Percentiles rank a stretch among this genome's conserved stretches.
Conservation (phyloP, 2,113 vertebrate species). For the Callipepla squamata region DNA sequence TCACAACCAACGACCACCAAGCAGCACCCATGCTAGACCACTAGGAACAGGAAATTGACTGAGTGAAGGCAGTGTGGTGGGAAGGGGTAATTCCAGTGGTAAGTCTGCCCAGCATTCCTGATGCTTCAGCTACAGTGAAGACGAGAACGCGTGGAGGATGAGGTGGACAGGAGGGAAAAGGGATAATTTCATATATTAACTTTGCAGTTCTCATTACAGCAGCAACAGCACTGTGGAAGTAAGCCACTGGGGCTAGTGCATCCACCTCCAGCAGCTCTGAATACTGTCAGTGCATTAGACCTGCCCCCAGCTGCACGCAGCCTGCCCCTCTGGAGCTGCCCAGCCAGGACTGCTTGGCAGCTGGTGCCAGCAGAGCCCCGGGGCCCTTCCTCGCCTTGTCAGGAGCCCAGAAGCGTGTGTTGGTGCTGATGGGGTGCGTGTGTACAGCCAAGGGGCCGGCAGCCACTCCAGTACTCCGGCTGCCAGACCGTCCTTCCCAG, state of each 20-base stretch:
- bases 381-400: neutral
- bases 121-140: neutral
- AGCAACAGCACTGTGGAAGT: slow-evolving; percentile 59
- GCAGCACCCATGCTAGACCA: slow-evolving; percentile 38
- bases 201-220: slow-evolving; percentile 61
- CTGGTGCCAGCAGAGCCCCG: neutral
- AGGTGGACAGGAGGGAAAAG: neutral
- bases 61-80: neutral
- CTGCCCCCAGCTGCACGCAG: neutral
- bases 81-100: slow-evolving; percentile 45
- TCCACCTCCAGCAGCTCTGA: slow-evolving; percentile 60
- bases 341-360: neutral
- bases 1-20: slow-evolving; percentile 31
- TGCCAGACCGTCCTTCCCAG: neutral
- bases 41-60: neutral
- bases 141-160: neutral
- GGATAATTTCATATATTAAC: slow-evolving; percentile 19
- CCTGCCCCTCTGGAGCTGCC: neutral
- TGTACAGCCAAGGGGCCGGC: neutral
- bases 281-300: slow-evolving; percentile 55
- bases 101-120: slow-evolving; percentile 46
- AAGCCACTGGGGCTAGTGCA: slow-evolving; percentile 43
- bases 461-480: neutral
- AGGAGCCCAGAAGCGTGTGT: neutral
- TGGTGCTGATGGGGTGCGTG: slow-evolving; percentile 4